Percentiles rank a stretch among this genome's conserved stretches.
phyloP scores from a whole-genome alignment of 1,140 invertebrate species.

The Sesamia nonagrioides region DNA sequence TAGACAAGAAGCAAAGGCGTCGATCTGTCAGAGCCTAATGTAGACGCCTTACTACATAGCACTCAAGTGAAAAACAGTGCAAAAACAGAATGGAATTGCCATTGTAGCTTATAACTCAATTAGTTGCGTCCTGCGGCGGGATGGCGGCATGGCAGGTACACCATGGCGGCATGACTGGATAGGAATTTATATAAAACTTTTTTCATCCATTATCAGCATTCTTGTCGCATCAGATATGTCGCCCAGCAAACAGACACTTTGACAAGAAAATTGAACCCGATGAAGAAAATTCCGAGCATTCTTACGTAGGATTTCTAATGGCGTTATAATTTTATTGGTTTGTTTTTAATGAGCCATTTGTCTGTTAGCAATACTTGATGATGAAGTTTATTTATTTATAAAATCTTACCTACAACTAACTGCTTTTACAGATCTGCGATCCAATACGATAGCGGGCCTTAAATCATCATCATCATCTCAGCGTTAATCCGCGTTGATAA shows the following conservation, averaged over 20 bases:
- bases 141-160: constrained; percentile 30
- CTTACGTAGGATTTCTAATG: constrained; percentile 52
- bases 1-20: constrained; percentile 77
- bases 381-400: no score
- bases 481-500: no score
- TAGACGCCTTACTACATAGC: constrained; percentile 71
- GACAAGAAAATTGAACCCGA: constrained; percentile 48
- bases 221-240: constrained; percentile 53
- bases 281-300: constrained; percentile 71
- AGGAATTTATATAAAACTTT: constrained; percentile 79
- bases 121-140: constrained; percentile 57
- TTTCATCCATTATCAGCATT: constrained; percentile 76
- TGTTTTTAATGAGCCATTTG: neutral
- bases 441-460: no score
- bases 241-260: constrained; percentile 56
- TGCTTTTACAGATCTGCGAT: no score
- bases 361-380: neutral
- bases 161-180: constrained; percentile 66
- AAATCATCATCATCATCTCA: no score
- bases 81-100: constrained; percentile 83
- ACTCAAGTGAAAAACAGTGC: constrained; percentile 83
- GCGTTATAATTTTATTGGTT: neutral
- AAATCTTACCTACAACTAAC: no score
- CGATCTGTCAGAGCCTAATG: constrained; percentile 78
- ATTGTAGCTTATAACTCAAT: constrained; percentile 87